Base-by-base conservation (phyloP, 2,888 invertebrate genomes). In the Xestia sexstrigata region DNA sequence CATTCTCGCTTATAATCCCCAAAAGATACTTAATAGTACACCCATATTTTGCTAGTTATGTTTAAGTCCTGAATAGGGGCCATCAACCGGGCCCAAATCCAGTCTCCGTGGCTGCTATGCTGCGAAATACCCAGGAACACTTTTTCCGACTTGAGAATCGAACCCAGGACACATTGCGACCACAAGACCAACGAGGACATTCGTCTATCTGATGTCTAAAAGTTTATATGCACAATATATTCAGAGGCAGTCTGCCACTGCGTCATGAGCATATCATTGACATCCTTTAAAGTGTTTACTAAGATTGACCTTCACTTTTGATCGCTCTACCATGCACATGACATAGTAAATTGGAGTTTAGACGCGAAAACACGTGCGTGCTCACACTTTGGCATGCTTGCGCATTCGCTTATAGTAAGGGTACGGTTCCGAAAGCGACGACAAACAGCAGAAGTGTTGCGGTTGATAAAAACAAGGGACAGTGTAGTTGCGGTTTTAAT, bases 251-350 rank as follows among this genome's bases (percentile, higher is more conserved):
- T 39, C 39, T 13, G 42, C n/a, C 42, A 45, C 35, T 23, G 45
- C 26, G 35, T 39, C 74, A 58, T 20, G 11, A 11, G 30, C 39
- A 78, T 77, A 30, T 79, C 8, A 79, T 45, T 62, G 71, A 62
- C 39, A 80, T 45, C 15, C 11, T 80, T 80, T 52, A 47, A 39
- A 15, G 26, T 55, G n/a, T 78, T 55, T 30, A 62, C 17, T 17
- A 45, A 45, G 39, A 23, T 5, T 23, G 35, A 66, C 82, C 78
- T 81, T 58, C 26, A 42, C 3, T 42, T 58, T 55, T 47, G 39
- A 75, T 58, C 58, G 47, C 26, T 47, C 23, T 45, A 15, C 23
- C 52, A 39, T 70, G 62, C 35, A 15, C 52, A 45, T 79, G 11
- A 62, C 26, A 42, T 26, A 42, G 17, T 20, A 35, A 20, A 23